phyloP scores from a whole-genome alignment of 1,140 invertebrate genomes.

The Neodiprion lecontei region DNA sequence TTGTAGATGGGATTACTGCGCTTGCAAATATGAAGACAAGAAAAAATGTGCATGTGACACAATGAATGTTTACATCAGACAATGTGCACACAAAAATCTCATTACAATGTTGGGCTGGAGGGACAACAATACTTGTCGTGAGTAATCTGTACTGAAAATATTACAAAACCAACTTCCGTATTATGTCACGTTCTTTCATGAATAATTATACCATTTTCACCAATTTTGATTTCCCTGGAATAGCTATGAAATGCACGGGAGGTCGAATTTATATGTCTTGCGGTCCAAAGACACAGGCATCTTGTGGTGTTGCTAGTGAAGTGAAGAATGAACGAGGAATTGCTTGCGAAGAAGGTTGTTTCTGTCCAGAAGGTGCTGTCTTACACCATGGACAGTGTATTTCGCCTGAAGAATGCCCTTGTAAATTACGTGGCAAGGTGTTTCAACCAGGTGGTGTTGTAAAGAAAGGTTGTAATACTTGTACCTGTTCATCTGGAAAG shows the following conservation, averaged over 20 bases:
- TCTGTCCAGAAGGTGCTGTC: slow-evolving; percentile 78
- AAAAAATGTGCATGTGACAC: slow-evolving; percentile 78
- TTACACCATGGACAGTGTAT: slow-evolving; percentile 79
- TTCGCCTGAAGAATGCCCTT: slow-evolving; percentile 75
- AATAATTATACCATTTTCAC: neutral
- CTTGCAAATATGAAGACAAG: slow-evolving; percentile 65
- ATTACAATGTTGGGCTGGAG: slow-evolving; percentile 74
- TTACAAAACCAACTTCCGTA: neutral
- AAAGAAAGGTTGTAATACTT: slow-evolving; percentile 85
- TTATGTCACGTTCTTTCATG: neutral
- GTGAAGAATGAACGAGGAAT: slow-evolving; percentile 42
- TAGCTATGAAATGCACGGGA: slow-evolving; percentile 74
- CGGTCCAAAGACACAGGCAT: slow-evolving; percentile 66
- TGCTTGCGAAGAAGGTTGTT: slow-evolving; percentile 84
- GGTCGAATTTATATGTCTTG: slow-evolving; percentile 76
- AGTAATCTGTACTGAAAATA: slow-evolving; percentile 54
- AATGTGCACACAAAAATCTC: slow-evolving; percentile 73
- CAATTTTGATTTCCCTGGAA: slow-evolving; percentile 31
- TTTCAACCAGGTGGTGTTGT: slow-evolving; percentile 76
- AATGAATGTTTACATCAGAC: slow-evolving; percentile 77
- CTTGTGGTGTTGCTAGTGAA: slow-evolving; percentile 59
- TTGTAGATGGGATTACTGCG: slow-evolving; percentile 81
- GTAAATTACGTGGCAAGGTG: slow-evolving; percentile 76
- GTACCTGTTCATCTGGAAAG: slow-evolving; percentile 73
- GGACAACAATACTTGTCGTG: slow-evolving; percentile 76